These are phyloP conservation scores for Linepithema humile DNA, from an alignment of 1,140 invertebrate species.

Conservation along the genomic window DNA sequence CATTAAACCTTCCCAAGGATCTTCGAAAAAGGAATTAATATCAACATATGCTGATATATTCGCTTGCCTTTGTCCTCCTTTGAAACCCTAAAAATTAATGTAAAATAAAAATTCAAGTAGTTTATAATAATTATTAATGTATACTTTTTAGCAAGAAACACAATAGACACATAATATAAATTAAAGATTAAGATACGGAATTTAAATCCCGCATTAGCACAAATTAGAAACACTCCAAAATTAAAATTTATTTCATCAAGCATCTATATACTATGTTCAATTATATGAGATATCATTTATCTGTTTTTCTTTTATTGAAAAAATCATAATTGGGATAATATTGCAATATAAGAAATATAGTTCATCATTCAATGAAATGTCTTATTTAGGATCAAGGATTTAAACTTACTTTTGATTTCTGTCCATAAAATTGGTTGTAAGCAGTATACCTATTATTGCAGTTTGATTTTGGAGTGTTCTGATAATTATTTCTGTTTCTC, in stretches of 20 bases:
- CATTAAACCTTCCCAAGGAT: slow-evolving; percentile 74
- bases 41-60: slow-evolving; percentile 70
- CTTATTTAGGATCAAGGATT: background rate
- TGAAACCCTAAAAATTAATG: slow-evolving; percentile 59
- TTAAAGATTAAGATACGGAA: too few relatives aligned
- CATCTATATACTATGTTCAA: too few relatives aligned
- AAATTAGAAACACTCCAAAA: too few relatives aligned
- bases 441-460: slow-evolving; percentile 55
- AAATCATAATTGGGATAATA: background rate
- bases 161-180: too few relatives aligned
- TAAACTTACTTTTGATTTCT: slow-evolving; percentile 60
- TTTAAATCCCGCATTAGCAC: too few relatives aligned
- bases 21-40: slow-evolving; percentile 72
- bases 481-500: slow-evolving; percentile 55
- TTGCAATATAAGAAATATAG: background rate
- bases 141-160: too few relatives aligned
- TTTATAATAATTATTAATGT: background rate
- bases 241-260: too few relatives aligned
- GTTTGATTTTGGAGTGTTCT: slow-evolving; percentile 48
- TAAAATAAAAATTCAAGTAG: background rate
- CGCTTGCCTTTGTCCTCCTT: slow-evolving; percentile 16
- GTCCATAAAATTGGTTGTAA: slow-evolving; percentile 55
- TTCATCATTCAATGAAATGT: background rate
- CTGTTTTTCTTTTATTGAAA: too few relatives aligned
- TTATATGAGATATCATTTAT: too few relatives aligned